These are phyloP conservation scores for Todus mexicanus DNA, from an alignment of 2,797 vertebrate genomes.

Conservation along the genomic window DNA sequence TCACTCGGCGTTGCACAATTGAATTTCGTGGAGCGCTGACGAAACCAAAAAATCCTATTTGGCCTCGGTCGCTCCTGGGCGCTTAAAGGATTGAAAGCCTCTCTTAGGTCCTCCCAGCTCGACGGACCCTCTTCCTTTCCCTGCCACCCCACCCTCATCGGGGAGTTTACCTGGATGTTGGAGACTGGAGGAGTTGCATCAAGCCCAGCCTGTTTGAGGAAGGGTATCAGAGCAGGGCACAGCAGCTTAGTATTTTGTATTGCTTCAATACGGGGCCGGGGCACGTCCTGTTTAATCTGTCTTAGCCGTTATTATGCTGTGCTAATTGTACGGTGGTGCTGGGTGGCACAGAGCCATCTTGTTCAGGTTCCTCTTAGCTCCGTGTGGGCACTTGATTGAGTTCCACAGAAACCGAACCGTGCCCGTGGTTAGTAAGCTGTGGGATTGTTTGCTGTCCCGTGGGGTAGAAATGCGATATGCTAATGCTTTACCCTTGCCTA, in stretches of 20 bases:
- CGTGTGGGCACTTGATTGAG: neutral
- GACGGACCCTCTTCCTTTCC: neutral
- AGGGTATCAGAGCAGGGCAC: neutral
- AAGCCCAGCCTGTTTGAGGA: neutral
- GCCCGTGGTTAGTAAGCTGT: neutral
- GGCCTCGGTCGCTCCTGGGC: neutral
- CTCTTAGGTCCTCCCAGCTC: neutral
- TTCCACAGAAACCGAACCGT: neutral
- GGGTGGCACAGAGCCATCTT: conserved; percentile 48
- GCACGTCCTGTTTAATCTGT: neutral
- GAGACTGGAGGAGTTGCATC: neutral
- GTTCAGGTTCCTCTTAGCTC: conserved; percentile 31
- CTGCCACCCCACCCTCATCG: neutral
- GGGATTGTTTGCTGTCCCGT: conserved; percentile 11
- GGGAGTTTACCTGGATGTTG: neutral
- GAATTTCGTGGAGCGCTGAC: conserved; percentile 11
- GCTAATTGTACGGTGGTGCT: neutral
- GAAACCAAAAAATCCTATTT: conserved; percentile 46
- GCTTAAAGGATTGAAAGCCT: conserved; percentile 25
- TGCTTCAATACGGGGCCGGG: neutral
- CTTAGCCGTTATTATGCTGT: neutral
- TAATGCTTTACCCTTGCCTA: conserved; percentile 39
- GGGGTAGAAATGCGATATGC: conserved; percentile 53
- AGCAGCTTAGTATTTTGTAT: neutral
- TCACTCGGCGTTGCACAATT: conserved; percentile 37